Conservation (phyloP, 2,113 vertebrate species). For the Gavia stellata region DNA sequence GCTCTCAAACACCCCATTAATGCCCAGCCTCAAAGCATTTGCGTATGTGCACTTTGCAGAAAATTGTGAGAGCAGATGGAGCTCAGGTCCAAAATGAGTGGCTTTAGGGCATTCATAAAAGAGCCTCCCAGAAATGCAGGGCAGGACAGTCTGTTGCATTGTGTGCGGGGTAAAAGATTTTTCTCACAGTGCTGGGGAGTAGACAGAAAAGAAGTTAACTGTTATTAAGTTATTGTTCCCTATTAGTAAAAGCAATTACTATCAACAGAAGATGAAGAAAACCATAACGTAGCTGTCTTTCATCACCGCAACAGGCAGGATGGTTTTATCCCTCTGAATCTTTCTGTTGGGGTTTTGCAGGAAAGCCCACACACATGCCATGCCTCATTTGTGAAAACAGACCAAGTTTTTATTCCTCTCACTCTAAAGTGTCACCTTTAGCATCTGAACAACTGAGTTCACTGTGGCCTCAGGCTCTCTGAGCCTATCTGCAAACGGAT, state of each 20-base stretch:
- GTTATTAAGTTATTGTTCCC: not conserved
- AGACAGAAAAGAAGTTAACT: not conserved
- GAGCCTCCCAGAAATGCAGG: not conserved
- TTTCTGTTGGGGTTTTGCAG: not conserved
- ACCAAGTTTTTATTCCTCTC: not conserved
- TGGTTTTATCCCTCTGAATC: not conserved
- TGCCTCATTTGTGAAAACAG: not conserved
- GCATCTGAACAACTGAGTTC: not conserved
- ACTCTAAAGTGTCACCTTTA: not conserved
- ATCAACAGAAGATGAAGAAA: not conserved
- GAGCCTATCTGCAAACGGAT: not conserved
- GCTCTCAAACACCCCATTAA: not conserved
- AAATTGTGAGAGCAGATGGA: not conserved
- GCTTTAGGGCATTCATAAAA: not conserved
- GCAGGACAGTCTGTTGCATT: not conserved
- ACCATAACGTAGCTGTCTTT: not conserved
- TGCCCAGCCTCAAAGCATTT: not conserved
- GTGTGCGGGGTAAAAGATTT: not conserved
- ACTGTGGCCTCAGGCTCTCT: not conserved
- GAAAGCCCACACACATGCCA: not conserved
- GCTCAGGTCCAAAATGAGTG: not conserved
- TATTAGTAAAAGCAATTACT: not conserved
- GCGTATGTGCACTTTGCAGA: not conserved
- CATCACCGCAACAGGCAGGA: not conserved
- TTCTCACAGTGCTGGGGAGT: not conserved